These are phyloP conservation scores for Thymelicus acteon DNA, from an alignment of 2,888 invertebrate species.

Conservation along the genomic window DNA sequence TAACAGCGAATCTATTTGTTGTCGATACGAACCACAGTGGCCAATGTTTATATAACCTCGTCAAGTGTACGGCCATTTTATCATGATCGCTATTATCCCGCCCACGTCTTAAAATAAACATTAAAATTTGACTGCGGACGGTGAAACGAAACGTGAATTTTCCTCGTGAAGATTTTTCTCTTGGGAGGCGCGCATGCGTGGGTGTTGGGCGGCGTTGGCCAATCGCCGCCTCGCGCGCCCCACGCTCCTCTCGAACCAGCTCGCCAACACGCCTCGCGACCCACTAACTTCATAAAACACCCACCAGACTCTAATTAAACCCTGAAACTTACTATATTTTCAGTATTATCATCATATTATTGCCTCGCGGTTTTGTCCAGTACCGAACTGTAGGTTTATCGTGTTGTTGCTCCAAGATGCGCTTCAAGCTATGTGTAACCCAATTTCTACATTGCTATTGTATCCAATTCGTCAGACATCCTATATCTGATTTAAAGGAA, in stretches of 20 bases:
- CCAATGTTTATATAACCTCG: conserved; percentile 27
- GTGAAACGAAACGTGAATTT: conserved; percentile 64
- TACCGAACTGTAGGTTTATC: too few relatives aligned
- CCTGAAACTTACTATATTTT: conserved; percentile 40
- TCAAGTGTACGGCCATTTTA: conserved; percentile 54
- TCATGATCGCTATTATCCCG: conserved; percentile 58
- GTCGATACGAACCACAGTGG: neutral
- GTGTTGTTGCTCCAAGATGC: too few relatives aligned
- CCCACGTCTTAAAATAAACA: conserved; percentile 68
- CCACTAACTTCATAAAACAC: conserved; percentile 51
- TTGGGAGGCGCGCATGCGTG: conserved; percentile 76
- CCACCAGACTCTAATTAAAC: conserved; percentile 44
- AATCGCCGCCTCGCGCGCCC: conserved; percentile 78
- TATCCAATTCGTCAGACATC: too few relatives aligned
- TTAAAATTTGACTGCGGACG: conserved; percentile 56
- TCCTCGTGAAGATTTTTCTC: conserved; percentile 75
- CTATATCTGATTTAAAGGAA: too few relatives aligned
- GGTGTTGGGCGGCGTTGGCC: conserved; percentile 85
- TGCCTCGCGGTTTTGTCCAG: too few relatives aligned
- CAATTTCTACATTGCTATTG: too few relatives aligned
- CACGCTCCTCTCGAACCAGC: conserved; percentile 51
- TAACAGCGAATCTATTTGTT: neutral
- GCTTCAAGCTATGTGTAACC: too few relatives aligned
- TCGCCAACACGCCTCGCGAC: conserved; percentile 57
- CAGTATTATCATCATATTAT: conserved; percentile 20